Conservation (phyloP, 2,113 vertebrate genomes). For the Struthio camelus region DNA sequence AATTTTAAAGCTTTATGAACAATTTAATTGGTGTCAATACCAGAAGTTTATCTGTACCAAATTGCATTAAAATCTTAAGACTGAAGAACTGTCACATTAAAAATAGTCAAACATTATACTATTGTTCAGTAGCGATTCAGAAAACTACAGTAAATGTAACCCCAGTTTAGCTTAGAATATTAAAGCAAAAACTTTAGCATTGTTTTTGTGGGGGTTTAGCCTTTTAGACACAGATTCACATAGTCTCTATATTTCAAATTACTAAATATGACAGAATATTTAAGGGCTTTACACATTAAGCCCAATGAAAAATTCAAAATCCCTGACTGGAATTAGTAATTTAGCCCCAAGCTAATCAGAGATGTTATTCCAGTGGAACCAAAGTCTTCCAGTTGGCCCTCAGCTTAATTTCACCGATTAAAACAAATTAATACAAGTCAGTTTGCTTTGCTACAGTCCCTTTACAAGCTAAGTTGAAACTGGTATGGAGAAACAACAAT, state of each 20-base stretch:
- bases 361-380: slow-evolving; percentile 47
- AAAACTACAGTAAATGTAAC: not conserved
- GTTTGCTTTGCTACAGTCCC: slow-evolving; percentile 36
- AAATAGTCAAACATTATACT: not conserved
- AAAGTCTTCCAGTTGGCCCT: slow-evolving; percentile 50
- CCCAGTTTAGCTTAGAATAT: slow-evolving; percentile 1
- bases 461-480: not conserved
- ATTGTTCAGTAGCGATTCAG: not conserved
- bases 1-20: not conserved
- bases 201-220: slow-evolving; percentile 23
- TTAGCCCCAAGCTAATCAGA: slow-evolving; percentile 55
- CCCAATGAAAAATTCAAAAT: slow-evolving; percentile 46
- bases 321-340: slow-evolving; percentile 43
- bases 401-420: slow-evolving; percentile 54
- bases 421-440: slow-evolving; percentile 48
- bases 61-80: not conserved
- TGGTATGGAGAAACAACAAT: not conserved
- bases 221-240: slow-evolving; percentile 12
- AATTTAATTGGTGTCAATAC: not conserved
- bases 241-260: slow-evolving; percentile 11
- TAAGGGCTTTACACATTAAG: slow-evolving; percentile 53
- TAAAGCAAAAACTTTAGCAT: not conserved
- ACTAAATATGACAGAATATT: slow-evolving; percentile 57
- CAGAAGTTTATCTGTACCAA: not conserved
- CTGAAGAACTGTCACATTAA: not conserved